phyloP scores from a whole-genome alignment of 2,113 vertebrate species.

The Vidua chalybeata region DNA sequence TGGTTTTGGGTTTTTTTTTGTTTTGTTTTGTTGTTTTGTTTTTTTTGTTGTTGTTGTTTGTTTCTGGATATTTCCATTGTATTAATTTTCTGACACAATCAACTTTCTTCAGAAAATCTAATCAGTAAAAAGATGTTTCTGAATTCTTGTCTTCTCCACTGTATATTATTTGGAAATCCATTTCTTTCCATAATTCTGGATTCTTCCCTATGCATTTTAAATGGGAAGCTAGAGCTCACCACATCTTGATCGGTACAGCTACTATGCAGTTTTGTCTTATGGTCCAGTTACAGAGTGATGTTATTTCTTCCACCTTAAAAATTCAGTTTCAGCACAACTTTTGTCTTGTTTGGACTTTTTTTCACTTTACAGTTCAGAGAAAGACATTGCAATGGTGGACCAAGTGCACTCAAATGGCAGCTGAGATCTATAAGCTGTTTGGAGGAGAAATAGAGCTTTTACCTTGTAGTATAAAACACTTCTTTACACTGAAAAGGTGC shows the following conservation, averaged over 20 bases:
- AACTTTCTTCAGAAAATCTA: not conserved
- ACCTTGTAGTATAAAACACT: not conserved
- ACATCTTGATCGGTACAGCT: not conserved
- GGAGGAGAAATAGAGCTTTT: not conserved
- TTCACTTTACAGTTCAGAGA: not conserved
- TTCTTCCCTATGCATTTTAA: not conserved
- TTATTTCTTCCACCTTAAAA: not conserved
- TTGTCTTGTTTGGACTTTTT: not conserved
- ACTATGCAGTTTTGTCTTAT: not conserved
- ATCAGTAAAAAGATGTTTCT: not conserved
- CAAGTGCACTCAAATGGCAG: rapidly evolving
- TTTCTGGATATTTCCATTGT: not conserved
- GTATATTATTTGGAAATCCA: not conserved
- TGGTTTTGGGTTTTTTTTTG: too few species aligned
- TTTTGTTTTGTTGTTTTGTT: too few species aligned
- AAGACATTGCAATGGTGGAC: rapidly evolving
- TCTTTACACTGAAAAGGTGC: not conserved
- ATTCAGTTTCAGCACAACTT: not conserved
- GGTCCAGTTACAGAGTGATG: not conserved
- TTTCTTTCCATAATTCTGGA: not conserved
- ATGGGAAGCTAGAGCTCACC: not conserved
- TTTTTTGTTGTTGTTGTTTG: too few species aligned
- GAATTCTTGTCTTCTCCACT: not conserved
- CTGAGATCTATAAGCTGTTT: rapidly evolving
- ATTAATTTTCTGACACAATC: not conserved